Conservation (phyloP, 1,140 invertebrate genomes). For the Meloidogyne exigua region DNA sequence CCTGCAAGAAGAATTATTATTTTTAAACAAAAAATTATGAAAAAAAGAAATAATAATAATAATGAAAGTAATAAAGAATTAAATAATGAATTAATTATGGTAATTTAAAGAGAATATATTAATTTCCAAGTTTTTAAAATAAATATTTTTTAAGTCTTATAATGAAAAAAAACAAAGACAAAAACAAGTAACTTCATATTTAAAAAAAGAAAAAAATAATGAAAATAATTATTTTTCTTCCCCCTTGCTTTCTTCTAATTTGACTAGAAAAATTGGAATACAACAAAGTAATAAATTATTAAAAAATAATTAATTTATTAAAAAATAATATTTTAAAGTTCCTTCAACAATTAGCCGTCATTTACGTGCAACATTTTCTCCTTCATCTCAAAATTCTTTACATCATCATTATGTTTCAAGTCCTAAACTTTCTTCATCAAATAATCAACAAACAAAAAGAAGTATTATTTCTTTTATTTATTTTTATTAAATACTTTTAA, state of each 20-base stretch:
- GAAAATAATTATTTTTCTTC: neutral
- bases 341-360: neutral
- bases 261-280: neutral
- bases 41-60: neutral
- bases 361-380: neutral
- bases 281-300: neutral
- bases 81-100: slow-evolving; percentile 5
- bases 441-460: neutral
- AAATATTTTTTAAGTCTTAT: neutral
- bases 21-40: slow-evolving; percentile 26
- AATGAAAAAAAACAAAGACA: neutral
- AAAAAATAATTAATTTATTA: neutral
- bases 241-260: neutral
- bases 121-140: too few species aligned
- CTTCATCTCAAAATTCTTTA: neutral
- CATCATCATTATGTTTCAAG: neutral
- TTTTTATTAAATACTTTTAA: neutral
- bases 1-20: slow-evolving; percentile 32
- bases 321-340: neutral
- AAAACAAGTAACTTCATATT: neutral
- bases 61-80: neutral
- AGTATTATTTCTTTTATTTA: neutral
- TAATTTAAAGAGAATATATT: neutral
- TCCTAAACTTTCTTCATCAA: neutral
- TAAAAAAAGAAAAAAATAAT: neutral